These are phyloP conservation scores for Oscheius myriophilus DNA, from an alignment of 2,888 invertebrate genomes.

Conservation along the genomic window DNA sequence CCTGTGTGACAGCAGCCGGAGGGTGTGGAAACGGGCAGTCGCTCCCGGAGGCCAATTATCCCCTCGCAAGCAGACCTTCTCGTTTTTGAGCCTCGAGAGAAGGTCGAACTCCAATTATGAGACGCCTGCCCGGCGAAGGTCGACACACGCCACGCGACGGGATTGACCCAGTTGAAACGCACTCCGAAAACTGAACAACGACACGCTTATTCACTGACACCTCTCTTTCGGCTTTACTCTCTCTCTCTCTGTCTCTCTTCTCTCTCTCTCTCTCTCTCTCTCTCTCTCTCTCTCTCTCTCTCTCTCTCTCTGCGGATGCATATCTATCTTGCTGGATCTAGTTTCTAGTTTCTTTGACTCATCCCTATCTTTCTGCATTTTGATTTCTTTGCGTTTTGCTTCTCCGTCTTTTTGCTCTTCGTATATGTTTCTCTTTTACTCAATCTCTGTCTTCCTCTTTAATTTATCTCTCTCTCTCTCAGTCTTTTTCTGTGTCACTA, in stretches of 20 bases:
- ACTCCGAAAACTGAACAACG: background rate
- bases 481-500: no score
- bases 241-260: conserved; percentile 6
- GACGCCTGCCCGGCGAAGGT: background rate
- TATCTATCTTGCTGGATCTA: background rate
- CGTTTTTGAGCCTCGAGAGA: conserved; percentile 12
- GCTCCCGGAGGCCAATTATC: no score
- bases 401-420: background rate
- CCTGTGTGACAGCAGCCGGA: no score
- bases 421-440: background rate
- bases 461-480: no score
- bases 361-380: background rate
- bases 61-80: conserved; percentile 1
- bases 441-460: background rate
- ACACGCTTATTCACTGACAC: background rate
- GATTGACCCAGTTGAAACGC: conserved; percentile 2
- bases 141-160: background rate
- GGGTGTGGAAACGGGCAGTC: no score
- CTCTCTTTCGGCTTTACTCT: conserved; percentile 2
- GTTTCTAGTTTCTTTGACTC: background rate
- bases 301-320: background rate
- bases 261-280: background rate
- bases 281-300: background rate
- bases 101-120: conserved; percentile 28
- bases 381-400: background rate